Conservation (phyloP, 2,113 vertebrate genomes). For the Carassius auratus region DNA sequence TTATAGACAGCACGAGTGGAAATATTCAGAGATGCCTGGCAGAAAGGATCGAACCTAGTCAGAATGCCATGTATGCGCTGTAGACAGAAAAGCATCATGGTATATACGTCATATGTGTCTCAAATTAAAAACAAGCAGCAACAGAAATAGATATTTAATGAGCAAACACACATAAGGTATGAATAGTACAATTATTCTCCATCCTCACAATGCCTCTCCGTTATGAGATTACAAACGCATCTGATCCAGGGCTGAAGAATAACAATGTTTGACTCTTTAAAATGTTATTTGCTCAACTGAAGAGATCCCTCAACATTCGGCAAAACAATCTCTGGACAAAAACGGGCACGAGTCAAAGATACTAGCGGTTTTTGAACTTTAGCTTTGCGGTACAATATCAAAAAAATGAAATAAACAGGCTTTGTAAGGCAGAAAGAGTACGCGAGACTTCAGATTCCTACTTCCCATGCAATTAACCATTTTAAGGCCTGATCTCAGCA, state of each 20-base stretch:
- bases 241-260: slow-evolving; percentile 23
- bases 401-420: background rate
- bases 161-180: slow-evolving; percentile 26
- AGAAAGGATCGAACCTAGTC: slow-evolving; percentile 68
- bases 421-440: slow-evolving; percentile 5
- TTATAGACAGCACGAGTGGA: slow-evolving; percentile 41
- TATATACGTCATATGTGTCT: slow-evolving; percentile 27
- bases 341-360: background rate
- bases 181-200: slow-evolving; percentile 22
- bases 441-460: background rate
- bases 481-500: slow-evolving; percentile 10
- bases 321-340: slow-evolving; percentile 29
- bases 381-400: background rate
- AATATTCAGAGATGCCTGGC: slow-evolving; percentile 69
- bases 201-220: slow-evolving; percentile 18
- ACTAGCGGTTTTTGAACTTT: background rate
- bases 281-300: background rate
- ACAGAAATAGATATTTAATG: slow-evolving; percentile 9
- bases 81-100: slow-evolving; percentile 35
- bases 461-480: slow-evolving; percentile 20
- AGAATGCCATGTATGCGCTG: slow-evolving; percentile 53
- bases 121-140: slow-evolving; percentile 33
- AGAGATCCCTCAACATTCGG: background rate
- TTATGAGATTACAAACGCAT: background rate
- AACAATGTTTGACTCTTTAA: slow-evolving; percentile 12